Evolutionary conservation across 2,113 vertebrate genomes (phyloP).

Genomic region (Forbesichthys agassizii): DNA sequence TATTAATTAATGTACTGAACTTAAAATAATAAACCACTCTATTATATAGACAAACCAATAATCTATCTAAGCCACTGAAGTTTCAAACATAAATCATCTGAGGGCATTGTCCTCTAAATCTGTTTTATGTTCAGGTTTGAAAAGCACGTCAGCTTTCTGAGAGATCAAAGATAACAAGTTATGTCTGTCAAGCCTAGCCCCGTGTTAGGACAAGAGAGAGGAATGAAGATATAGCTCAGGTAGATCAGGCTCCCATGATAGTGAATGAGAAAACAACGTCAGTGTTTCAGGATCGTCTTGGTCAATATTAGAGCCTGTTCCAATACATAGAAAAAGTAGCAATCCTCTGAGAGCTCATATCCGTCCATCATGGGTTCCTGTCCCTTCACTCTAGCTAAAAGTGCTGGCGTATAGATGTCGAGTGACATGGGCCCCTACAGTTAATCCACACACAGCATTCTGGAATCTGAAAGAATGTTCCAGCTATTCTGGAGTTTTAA

Average conservation of each 20-base stretch:
- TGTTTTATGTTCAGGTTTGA: conserved; percentile 17
- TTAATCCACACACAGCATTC: conserved; percentile 74
- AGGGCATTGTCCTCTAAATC: conserved; percentile 43
- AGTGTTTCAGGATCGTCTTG: conserved; percentile 14
- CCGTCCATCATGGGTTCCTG: conserved; percentile 44
- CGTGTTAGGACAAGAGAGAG: conserved; percentile 34
- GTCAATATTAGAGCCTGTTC: conserved; percentile 21
- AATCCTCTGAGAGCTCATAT: conserved; percentile 21
- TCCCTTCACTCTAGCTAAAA: conserved; percentile 49
- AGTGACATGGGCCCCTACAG: conserved; percentile 61
- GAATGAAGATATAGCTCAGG: conserved; percentile 42
- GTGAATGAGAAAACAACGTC: conserved; percentile 13
- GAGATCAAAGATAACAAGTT: conserved; percentile 20
- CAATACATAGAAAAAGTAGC: conserved; percentile 24
- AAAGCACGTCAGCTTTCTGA: conserved; percentile 49
- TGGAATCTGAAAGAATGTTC: conserved; percentile 67
- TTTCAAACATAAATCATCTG: conserved; percentile 8
- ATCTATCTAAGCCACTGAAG: conserved; percentile 3
- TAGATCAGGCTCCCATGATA: conserved; percentile 45
- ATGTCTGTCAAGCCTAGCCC: conserved; percentile 29
- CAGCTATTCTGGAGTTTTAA: conserved; percentile 74
- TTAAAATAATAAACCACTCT: background rate
- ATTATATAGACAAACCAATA: background rate
- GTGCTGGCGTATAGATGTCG: conserved; percentile 61
- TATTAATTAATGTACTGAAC: background rate